phyloP scores from a whole-genome alignment of 2,888 invertebrate species.

The Acanthopleura granulata region DNA sequence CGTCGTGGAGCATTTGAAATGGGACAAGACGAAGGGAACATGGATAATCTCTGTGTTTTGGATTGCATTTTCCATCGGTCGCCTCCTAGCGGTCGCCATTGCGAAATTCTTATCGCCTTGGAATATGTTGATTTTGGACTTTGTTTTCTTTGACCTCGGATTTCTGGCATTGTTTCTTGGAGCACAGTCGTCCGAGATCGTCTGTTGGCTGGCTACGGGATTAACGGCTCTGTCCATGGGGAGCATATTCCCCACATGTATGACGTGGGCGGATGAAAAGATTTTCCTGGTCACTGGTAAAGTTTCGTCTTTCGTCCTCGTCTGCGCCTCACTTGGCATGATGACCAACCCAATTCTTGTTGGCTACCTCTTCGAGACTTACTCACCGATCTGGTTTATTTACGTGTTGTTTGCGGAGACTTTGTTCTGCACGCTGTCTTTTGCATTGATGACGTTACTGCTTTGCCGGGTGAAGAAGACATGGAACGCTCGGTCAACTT shows the following conservation, averaged over 20 bases:
- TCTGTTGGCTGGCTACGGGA: conserved; percentile 64
- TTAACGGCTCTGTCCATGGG: conserved; percentile 67
- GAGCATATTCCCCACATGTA: conserved; percentile 69
- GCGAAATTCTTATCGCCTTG: conserved; percentile 60
- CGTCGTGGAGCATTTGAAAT: conserved; percentile 55
- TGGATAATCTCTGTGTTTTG: conserved; percentile 67
- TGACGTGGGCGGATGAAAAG: conserved; percentile 69
- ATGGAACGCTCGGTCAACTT: too few relatives aligned
- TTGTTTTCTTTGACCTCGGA: conserved; percentile 39
- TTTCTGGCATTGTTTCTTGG: conserved; percentile 41
- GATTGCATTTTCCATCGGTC: conserved; percentile 66
- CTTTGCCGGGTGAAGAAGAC: too few relatives aligned
- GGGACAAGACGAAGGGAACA: conserved; percentile 57
- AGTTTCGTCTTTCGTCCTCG: conserved; percentile 65
- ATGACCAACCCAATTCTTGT: conserved; percentile 66
- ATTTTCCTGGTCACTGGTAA: conserved; percentile 67
- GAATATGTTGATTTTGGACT: conserved; percentile 63
- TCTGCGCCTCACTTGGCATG: conserved; percentile 66
- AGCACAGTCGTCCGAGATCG: conserved; percentile 38
- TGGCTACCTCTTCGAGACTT: conserved; percentile 59
- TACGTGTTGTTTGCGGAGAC: conserved; percentile 53
- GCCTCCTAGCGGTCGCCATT: conserved; percentile 65
- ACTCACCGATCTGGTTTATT: conserved; percentile 61
- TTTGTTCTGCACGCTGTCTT: conserved; percentile 45
- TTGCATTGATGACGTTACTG: too few relatives aligned